phyloP scores from a whole-genome alignment of 2,113 vertebrate species.

The Tauraco erythrolophus region DNA sequence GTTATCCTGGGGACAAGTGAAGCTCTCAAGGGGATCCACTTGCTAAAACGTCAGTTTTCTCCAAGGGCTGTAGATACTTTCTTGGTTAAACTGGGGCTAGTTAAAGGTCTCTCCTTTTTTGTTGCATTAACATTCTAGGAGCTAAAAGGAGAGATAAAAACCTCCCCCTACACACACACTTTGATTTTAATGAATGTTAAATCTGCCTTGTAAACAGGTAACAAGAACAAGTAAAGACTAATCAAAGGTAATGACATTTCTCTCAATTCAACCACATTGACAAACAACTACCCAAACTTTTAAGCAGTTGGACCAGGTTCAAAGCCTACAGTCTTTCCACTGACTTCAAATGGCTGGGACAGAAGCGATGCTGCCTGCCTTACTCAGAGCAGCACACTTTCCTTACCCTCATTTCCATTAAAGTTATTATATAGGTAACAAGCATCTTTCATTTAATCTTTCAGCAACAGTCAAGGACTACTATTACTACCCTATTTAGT shows the following conservation, averaged over 20 bases:
- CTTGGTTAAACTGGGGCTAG: background rate
- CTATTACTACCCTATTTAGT: background rate
- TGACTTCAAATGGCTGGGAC: background rate
- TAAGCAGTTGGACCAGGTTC: background rate
- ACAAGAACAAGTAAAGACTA: background rate
- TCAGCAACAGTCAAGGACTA: background rate
- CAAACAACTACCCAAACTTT: background rate
- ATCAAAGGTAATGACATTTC: background rate
- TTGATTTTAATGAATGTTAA: background rate
- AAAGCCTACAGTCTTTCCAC: background rate
- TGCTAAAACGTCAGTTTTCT: background rate
- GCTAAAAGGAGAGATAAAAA: background rate
- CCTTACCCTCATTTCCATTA: background rate
- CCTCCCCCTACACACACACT: background rate
- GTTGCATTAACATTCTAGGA: background rate
- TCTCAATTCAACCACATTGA: background rate
- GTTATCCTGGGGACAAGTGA: background rate
- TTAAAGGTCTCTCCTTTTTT: background rate
- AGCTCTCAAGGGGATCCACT: background rate
- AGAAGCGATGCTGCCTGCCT: background rate
- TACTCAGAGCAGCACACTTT: background rate
- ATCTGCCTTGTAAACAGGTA: background rate
- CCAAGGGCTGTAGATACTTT: background rate
- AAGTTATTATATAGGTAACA: background rate
- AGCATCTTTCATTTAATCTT: background rate